Conservation (phyloP, 2,113 vertebrate genomes). For the Malurus cyaneus region DNA sequence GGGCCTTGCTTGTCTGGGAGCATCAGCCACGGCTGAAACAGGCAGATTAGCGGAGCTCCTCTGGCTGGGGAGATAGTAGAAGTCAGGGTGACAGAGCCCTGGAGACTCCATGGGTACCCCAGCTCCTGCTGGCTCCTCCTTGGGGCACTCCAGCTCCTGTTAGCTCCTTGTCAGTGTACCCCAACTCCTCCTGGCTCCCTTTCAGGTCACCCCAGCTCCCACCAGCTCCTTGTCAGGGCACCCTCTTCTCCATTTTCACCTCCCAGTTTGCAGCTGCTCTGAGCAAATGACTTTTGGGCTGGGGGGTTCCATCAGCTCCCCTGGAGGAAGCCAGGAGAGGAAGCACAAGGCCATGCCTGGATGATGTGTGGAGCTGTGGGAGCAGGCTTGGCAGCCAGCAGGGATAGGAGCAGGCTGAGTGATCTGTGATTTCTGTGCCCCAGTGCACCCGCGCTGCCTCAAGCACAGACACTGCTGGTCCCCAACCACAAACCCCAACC, state of each 20-base stretch:
- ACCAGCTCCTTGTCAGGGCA: neutral
- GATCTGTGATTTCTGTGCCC: neutral
- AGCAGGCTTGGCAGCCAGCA: accelerated
- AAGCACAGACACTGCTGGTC: neutral
- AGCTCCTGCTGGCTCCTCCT: neutral
- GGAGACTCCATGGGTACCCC: neutral
- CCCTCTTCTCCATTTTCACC: neutral
- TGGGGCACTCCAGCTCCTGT: neutral
- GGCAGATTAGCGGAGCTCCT: neutral
- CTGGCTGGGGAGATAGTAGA: neutral
- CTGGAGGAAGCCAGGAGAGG: neutral
- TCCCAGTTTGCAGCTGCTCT: neutral
- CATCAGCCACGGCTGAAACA: neutral
- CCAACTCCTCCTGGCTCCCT: neutral
- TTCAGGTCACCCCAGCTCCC: neutral
- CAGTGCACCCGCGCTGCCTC: accelerated
- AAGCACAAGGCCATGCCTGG: neutral
- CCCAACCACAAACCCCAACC: constrained; percentile 13
- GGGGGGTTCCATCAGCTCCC: neutral
- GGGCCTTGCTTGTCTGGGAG: constrained; percentile 35
- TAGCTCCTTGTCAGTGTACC: neutral
- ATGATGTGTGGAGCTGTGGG: accelerated
- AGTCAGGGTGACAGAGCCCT: neutral
- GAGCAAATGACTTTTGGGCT: neutral
- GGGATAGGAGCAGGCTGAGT: neutral